Conservation (phyloP, 2,113 vertebrate genomes). For the Ophiodon elongatus region DNA sequence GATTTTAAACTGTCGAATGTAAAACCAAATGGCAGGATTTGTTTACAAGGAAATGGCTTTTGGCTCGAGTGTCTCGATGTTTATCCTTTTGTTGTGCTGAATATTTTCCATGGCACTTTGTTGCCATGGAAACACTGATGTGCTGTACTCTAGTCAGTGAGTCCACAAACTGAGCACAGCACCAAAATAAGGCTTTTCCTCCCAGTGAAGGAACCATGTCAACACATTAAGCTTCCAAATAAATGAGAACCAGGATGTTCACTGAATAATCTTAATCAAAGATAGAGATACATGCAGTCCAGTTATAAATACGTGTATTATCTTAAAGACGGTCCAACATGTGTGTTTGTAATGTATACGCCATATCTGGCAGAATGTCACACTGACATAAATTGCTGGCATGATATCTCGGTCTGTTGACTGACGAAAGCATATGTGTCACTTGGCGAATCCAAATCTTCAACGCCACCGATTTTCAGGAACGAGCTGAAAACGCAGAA, state of each 20-base stretch:
- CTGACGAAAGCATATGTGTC: slow-evolving; percentile 42
- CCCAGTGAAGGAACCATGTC: slow-evolving; percentile 35
- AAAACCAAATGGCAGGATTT: slow-evolving; percentile 35
- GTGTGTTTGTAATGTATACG: slow-evolving; percentile 30
- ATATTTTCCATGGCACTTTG: slow-evolving; percentile 74
- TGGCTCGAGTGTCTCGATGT: slow-evolving; percentile 46
- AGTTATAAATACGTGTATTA: slow-evolving; percentile 10
- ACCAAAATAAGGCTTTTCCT: slow-evolving; percentile 57
- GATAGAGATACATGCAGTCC: background rate
- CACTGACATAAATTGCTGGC: slow-evolving; percentile 66
- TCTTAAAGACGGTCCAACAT: background rate
- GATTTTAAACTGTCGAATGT: slow-evolving; percentile 14
- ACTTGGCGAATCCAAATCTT: slow-evolving; percentile 38
- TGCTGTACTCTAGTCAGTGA: slow-evolving; percentile 65
- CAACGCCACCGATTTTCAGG: slow-evolving; percentile 6
- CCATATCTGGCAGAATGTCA: slow-evolving; percentile 51
- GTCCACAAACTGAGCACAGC: slow-evolving; percentile 72
- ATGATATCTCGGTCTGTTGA: slow-evolving; percentile 51
- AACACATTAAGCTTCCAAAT: slow-evolving; percentile 22
- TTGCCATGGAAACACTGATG: slow-evolving; percentile 82
- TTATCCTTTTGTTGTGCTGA: slow-evolving; percentile 59
- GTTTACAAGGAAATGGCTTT: slow-evolving; percentile 61
- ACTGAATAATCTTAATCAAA: slow-evolving; percentile 18
- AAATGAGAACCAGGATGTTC: slow-evolving; percentile 19
- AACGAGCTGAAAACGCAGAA: slow-evolving; percentile 28